phyloP scores from a whole-genome alignment of 2,797 vertebrate species.

The Chanos chanos region DNA sequence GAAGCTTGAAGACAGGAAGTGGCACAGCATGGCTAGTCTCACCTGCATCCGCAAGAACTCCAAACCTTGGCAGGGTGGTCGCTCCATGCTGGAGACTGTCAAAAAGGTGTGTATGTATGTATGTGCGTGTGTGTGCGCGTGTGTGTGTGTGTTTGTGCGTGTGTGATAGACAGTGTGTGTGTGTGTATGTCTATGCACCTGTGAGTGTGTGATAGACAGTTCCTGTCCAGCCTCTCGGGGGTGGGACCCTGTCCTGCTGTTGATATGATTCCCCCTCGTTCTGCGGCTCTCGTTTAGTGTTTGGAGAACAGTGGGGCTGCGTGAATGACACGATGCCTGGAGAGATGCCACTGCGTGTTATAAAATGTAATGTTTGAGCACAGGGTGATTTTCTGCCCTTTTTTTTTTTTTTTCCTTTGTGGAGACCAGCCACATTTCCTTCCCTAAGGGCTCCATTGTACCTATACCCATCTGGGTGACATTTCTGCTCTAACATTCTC shows the following conservation, averaged over 20 bases:
- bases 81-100: slow-evolving; percentile 96
- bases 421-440: too few species aligned
- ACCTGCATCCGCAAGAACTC: slow-evolving; percentile 96
- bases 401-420: too few species aligned
- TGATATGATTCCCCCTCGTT: background rate
- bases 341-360: slow-evolving; percentile 16
- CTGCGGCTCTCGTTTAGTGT: slow-evolving; percentile 12
- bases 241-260: background rate
- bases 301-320: slow-evolving; percentile 31
- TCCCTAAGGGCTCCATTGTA: too few species aligned
- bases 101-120: slow-evolving; percentile 80
- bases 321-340: too few species aligned
- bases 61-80: slow-evolving; percentile 98
- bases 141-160: slow-evolving; percentile 26
- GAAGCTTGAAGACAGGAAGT: slow-evolving; percentile 97
- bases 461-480: too few species aligned
- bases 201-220: slow-evolving; percentile 43
- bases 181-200: slow-evolving; percentile 18
- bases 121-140: background rate
- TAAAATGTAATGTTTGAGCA: too few species aligned
- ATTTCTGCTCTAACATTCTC: too few species aligned
- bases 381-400: too few species aligned
- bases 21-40: slow-evolving; percentile 99
- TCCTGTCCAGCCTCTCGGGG: slow-evolving; percentile 5
- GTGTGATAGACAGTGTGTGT: slow-evolving; percentile 8